Base-by-base conservation (phyloP, 2,113 vertebrate species). In the Colossoma macropomum region DNA sequence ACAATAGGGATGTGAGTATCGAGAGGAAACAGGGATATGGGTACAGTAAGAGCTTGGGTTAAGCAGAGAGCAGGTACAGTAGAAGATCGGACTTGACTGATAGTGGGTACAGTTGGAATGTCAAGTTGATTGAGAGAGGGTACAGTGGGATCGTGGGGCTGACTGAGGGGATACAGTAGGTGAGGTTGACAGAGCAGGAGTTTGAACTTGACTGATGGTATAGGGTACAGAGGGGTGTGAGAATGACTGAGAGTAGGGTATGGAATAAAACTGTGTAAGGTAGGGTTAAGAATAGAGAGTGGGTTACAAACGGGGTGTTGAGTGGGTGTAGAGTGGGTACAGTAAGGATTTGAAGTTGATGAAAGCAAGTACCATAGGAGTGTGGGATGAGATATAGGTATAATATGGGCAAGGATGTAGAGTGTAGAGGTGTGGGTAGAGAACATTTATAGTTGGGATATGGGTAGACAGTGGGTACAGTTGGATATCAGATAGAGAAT, bases 351-450 rank as follows among this genome's bases (percentile, higher is more conserved):
- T 15, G 28, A 27, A 12, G 56, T 21, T 0, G 19, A 16, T 19
- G 4, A 69, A 2, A 27, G n/a, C 4, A 50, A 6, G 50, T 21
- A 54, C 11, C 12, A 21, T 59, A 13, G 34, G 87, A 75, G 86
- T 81, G 38, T 6, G 77, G 23, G 45, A 38, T 75, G 41, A 77
- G 59, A 25, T 54, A 68, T 56, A 27, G 45, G 45, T 38, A 28
- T 34, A 70, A 63, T 19, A 34, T 23, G 69, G 41, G 27, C 25
- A 30, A 27, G 69, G 11, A 10, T n/a, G 63, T 19, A 66, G 30
- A 28, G 66, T n/a, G n/a, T n/a, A n/a, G n/a, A n/a, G n/a, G n/a
- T n/a, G n/a, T n/a, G n/a, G n/a, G n/a, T n/a, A n/a, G n/a, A n/a
- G n/a, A n/a, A n/a, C 13, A 10, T 1, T 48, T 69, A 23, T 21